Evolutionary conservation across 2,797 vertebrate species (phyloP).

Genomic region (Xerus rutilus): DNA sequence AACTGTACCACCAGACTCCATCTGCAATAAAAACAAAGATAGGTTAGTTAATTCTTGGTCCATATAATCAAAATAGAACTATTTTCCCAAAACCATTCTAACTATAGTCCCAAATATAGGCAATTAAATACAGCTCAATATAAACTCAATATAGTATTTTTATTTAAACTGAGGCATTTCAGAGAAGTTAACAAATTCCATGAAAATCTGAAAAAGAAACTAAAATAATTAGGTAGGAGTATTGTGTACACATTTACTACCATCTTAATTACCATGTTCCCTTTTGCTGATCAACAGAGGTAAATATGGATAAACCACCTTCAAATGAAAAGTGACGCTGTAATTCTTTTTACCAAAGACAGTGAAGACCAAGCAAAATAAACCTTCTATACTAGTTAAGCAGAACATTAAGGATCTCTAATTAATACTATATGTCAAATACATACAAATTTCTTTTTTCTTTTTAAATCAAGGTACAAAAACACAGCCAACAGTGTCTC

Average conservation of each 20-base stretch:
- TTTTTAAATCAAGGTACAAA: neutral
- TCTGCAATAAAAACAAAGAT: conserved; percentile 90
- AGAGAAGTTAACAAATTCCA: neutral
- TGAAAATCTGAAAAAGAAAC: conserved; percentile 14
- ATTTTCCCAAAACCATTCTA: conserved; percentile 66
- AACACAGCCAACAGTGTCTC: neutral
- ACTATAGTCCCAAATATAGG: conserved; percentile 37
- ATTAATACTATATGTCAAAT: neutral
- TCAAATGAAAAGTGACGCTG: conserved; percentile 33
- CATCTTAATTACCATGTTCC: neutral
- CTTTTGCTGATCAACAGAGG: neutral
- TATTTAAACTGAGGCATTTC: conserved; percentile 39
- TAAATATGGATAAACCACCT: neutral
- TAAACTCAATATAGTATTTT: conserved; percentile 18
- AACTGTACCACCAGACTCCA: conserved; percentile 98
- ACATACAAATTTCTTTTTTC: neutral
- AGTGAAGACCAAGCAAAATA: conserved; percentile 45
- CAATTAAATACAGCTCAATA: neutral
- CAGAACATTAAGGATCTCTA: neutral
- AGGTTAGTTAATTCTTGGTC: conserved; percentile 77
- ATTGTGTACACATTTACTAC: neutral
- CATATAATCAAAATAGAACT: conserved; percentile 22
- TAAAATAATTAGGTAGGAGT: neutral
- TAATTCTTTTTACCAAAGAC: neutral
- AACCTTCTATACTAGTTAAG: neutral